phyloP scores from a whole-genome alignment of 2,888 invertebrate genomes.

The Agriotes lineatus region DNA sequence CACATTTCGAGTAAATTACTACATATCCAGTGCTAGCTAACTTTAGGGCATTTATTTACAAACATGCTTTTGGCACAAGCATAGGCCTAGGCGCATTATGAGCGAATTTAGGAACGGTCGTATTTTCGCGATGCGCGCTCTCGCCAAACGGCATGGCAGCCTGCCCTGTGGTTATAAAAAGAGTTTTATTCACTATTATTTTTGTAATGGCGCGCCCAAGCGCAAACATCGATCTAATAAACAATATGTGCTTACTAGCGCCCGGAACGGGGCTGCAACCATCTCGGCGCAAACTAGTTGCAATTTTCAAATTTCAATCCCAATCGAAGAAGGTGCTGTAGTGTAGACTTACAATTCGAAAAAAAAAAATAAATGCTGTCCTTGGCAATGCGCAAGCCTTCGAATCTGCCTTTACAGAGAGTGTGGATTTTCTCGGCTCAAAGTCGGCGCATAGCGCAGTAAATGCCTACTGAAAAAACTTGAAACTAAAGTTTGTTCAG shows the following conservation, averaged over 20 bases:
- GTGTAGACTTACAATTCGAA: too few relatives aligned
- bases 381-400: too few relatives aligned
- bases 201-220: not conserved
- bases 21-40: constrained; percentile 5
- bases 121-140: constrained; percentile 1
- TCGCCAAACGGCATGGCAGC: constrained; percentile 16
- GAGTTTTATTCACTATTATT: constrained; percentile 13
- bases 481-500: too few relatives aligned
- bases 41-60: constrained; percentile 9
- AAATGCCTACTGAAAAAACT: too few relatives aligned
- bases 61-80: constrained; percentile 9
- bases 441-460: too few relatives aligned
- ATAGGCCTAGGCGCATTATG: constrained; percentile 6
- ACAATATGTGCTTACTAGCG: not conserved
- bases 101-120: constrained; percentile 3
- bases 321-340: too few relatives aligned
- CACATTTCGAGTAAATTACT: constrained; percentile 17
- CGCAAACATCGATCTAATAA: constrained; percentile 5
- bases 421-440: too few relatives aligned
- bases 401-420: too few relatives aligned
- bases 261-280: too few relatives aligned
- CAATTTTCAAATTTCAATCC: too few relatives aligned
- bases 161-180: constrained; percentile 17
- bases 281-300: too few relatives aligned
- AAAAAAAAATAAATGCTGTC: too few relatives aligned